Conservation (phyloP, 2,888 invertebrate genomes). For the Nymphalis polychloros region DNA sequence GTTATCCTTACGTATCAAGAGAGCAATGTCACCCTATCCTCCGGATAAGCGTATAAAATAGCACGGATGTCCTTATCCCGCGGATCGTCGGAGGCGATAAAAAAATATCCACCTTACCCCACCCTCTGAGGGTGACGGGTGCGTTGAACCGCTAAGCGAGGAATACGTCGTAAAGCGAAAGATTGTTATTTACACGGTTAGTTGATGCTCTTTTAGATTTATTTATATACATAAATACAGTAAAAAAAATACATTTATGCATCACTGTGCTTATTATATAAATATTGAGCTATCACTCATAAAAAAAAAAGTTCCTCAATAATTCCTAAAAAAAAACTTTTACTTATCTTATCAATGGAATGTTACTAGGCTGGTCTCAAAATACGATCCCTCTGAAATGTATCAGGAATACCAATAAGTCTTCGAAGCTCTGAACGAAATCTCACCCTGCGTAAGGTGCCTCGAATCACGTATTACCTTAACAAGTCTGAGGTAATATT, state of each 20-base stretch:
- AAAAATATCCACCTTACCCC: conserved; percentile 49
- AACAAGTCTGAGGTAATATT: conserved; percentile 62
- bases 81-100: conserved; percentile 57
- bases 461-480: conserved; percentile 76
- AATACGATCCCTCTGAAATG: conserved; percentile 20
- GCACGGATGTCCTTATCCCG: conserved; percentile 68
- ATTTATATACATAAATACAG: neutral
- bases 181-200: conserved; percentile 33
- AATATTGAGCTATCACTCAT: no score
- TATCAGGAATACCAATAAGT: conserved; percentile 18
- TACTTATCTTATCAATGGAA: neutral
- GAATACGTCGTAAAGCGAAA: conserved; percentile 35
- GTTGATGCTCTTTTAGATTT: conserved; percentile 25
- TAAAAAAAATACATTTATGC: no score
- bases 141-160: conserved; percentile 39
- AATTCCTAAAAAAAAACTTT: no score
- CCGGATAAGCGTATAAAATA: conserved; percentile 67
- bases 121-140: conserved; percentile 35
- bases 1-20: conserved; percentile 23
- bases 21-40: conserved; percentile 42
- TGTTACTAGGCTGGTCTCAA: neutral
- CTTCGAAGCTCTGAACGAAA: conserved; percentile 28
- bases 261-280: no score
- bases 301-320: no score
- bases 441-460: conserved; percentile 45